phyloP scores from a whole-genome alignment of 2,113 vertebrate genomes.

The Odontesthes bonariensis region DNA sequence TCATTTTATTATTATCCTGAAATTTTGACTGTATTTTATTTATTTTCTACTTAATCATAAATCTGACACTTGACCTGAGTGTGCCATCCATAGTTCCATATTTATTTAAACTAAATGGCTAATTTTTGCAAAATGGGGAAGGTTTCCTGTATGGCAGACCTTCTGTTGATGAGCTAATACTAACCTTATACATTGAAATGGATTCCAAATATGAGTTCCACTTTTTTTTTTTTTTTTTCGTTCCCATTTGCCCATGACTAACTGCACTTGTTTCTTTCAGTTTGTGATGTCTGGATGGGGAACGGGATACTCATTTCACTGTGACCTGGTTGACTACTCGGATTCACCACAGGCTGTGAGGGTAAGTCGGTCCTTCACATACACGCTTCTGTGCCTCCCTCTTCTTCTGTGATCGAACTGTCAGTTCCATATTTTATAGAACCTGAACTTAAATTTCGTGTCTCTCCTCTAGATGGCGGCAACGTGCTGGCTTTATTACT shows the following conservation, averaged over 20 bases:
- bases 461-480: conserved; percentile 88
- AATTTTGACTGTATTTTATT: no score
- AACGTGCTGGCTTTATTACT: conserved; percentile 95
- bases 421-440: no score
- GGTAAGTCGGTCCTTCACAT: conserved; percentile 81
- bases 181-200: background rate
- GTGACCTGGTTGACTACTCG: conserved; percentile 95
- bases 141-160: background rate
- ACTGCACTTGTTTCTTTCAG: conserved; percentile 70
- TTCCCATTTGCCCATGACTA: background rate
- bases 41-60: no score
- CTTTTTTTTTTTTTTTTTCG: background rate
- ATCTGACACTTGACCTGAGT: no score
- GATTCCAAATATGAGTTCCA: no score
- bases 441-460: background rate
- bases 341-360: conserved; percentile 88
- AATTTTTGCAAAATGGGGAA: background rate
- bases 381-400: background rate
- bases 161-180: background rate
- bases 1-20: no score
- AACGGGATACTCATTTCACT: conserved; percentile 91
- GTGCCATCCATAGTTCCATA: no score
- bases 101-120: background rate
- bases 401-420: background rate
- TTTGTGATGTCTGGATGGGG: conserved; percentile 99